Conservation (phyloP, 1,140 invertebrate species). For the Lanistes nyassanus region DNA sequence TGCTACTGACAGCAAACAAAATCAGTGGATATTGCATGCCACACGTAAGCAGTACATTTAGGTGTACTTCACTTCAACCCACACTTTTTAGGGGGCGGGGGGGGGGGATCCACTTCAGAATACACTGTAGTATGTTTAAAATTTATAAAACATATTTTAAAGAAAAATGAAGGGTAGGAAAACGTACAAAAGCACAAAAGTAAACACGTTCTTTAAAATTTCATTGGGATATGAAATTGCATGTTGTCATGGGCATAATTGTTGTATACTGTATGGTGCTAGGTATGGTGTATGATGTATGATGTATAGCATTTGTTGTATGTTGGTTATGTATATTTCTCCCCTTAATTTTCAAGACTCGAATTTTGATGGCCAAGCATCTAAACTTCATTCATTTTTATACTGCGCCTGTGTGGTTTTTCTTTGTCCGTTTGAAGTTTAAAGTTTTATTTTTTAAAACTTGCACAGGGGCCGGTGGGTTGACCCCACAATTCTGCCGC, state of each 20-base stretch:
- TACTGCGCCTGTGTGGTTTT: not conserved
- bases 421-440: not conserved
- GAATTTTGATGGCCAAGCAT: not conserved
- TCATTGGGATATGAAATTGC: not conserved
- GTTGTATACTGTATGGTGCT: not conserved
- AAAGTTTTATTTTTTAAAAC: no score
- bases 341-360: not conserved
- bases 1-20: no score
- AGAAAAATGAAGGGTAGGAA: not conserved
- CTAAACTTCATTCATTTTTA: not conserved
- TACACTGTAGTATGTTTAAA: not conserved
- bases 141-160: not conserved
- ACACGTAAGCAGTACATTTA: no score
- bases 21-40: no score
- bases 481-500: no score
- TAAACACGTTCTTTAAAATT: not conserved
- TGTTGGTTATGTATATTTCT: not conserved
- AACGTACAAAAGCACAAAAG: no score
- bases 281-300: not conserved
- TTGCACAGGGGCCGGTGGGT: no score
- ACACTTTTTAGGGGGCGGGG: no score
- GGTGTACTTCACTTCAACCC: no score
- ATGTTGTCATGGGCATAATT: not conserved
- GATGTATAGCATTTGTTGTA: not conserved
- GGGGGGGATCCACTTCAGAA: no score